These are phyloP conservation scores for Clamator glandarius DNA, from an alignment of 2,797 vertebrate genomes.

Conservation along the genomic window DNA sequence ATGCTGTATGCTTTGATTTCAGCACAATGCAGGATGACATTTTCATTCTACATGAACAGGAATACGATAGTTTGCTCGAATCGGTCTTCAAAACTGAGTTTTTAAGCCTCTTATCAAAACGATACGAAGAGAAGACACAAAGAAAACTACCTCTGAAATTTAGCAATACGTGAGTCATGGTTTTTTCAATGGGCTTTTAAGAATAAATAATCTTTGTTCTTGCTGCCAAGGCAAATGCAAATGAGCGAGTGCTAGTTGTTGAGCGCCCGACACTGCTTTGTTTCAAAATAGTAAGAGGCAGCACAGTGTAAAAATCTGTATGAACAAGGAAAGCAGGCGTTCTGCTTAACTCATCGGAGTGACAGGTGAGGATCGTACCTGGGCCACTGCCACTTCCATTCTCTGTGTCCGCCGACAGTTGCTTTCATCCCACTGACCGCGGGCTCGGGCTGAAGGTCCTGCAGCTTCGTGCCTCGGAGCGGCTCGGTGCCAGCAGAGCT, in stretches of 20 bases:
- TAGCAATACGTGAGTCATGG: constrained; percentile 88
- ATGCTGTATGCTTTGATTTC: background rate
- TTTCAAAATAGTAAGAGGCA: background rate
- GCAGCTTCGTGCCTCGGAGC: background rate
- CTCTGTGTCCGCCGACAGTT: background rate
- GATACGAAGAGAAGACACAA: constrained; percentile 93
- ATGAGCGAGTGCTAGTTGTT: background rate
- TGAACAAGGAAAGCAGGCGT: background rate
- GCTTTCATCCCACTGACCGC: background rate
- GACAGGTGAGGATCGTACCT: background rate
- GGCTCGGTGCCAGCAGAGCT: background rate
- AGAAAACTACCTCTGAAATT: constrained; percentile 96
- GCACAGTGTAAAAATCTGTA: background rate
- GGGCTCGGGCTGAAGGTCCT: background rate
- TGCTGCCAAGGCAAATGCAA: background rate
- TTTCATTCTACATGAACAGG: constrained; percentile 94
- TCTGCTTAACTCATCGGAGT: background rate
- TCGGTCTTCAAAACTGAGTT: constrained; percentile 98
- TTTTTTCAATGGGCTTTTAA: background rate
- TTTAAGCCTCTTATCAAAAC: constrained; percentile 91
- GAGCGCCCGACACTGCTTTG: background rate
- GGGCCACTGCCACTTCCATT: background rate
- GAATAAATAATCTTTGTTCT: background rate
- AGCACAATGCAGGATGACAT: constrained; percentile 96
- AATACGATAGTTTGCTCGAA: constrained; percentile 97